phyloP scores from a whole-genome alignment of 2,797 vertebrate genomes.

The Echeneis naucrates region DNA sequence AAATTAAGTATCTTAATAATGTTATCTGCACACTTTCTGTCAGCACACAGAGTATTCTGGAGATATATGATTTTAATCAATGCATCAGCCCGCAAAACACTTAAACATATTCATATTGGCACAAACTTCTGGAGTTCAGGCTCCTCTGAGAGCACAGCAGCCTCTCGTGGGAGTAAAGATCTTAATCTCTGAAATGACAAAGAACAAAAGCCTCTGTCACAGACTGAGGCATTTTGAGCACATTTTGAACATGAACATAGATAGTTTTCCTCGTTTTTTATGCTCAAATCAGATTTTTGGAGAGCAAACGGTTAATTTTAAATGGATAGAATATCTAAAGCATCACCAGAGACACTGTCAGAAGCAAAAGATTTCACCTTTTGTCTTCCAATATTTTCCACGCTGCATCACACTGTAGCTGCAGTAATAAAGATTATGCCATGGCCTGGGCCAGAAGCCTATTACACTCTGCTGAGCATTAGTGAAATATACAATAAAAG shows the following conservation, averaged over 20 bases:
- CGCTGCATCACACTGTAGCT: constrained; percentile 26
- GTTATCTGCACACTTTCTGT: not conserved
- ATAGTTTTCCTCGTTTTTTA: not conserved
- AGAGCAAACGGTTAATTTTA: constrained; percentile 1
- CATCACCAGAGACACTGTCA: not conserved
- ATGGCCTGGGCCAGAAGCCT: constrained; percentile 37
- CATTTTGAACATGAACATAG: not conserved
- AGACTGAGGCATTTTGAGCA: not conserved
- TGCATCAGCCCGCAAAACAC: not conserved
- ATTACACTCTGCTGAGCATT: constrained; percentile 55
- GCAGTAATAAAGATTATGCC: constrained; percentile 52
- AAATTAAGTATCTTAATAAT: not conserved
- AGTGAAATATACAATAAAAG: constrained; percentile 56
- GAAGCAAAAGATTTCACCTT: constrained; percentile 4
- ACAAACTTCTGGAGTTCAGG: not conserved
- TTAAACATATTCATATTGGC: not conserved
- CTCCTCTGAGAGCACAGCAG: not conserved
- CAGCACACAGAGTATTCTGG: not conserved
- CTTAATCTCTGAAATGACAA: not conserved
- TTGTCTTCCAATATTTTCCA: constrained; percentile 24
- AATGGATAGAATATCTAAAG: constrained; percentile 1
- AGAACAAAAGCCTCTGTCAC: not conserved
- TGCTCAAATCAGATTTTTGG: not conserved
- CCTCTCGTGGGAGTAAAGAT: not conserved
- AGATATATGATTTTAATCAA: not conserved